phyloP scores from a whole-genome alignment of 2,888 invertebrate genomes.

The Cantharis rustica region DNA sequence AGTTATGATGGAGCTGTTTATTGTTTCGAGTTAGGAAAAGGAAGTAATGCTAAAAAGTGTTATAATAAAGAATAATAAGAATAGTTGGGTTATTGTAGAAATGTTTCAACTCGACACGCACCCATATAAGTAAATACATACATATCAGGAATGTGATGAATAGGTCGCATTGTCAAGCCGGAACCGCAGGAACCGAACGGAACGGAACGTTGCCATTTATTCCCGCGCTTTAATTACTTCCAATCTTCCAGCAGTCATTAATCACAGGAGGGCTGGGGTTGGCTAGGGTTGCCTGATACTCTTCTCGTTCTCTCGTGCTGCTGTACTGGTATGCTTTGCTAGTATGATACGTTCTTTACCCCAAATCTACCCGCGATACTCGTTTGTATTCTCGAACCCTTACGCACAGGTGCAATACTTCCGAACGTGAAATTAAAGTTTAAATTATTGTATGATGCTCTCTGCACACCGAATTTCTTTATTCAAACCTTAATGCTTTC shows the following conservation, averaged over 20 bases:
- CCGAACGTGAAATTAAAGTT: constrained; percentile 28
- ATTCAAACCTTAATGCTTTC: not conserved
- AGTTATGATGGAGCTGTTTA: not conserved
- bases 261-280: constrained; percentile 47
- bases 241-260: constrained; percentile 59
- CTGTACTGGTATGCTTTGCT: constrained; percentile 18
- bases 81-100: constrained; percentile 9
- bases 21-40: not conserved
- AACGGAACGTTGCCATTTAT: constrained; percentile 57
- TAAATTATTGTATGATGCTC: constrained; percentile 28
- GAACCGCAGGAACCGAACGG: constrained; percentile 55
- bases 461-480: constrained; percentile 8
- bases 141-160: constrained; percentile 31
- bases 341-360: constrained; percentile 27
- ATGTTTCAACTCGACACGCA: constrained; percentile 16
- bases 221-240: constrained; percentile 59
- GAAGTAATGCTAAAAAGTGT: not conserved
- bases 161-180: constrained; percentile 50
- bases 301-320: constrained; percentile 30
- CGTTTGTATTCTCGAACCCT: constrained; percentile 24
- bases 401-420: constrained; percentile 32
- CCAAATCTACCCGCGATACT: constrained; percentile 16
- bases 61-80: not conserved
- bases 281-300: constrained; percentile 34
- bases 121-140: constrained; percentile 23